Evolutionary conservation across 1,140 invertebrate genomes (phyloP), one percentile per base, ranked within the genome.

Genomic region (Drosophila setifemur): DNA sequence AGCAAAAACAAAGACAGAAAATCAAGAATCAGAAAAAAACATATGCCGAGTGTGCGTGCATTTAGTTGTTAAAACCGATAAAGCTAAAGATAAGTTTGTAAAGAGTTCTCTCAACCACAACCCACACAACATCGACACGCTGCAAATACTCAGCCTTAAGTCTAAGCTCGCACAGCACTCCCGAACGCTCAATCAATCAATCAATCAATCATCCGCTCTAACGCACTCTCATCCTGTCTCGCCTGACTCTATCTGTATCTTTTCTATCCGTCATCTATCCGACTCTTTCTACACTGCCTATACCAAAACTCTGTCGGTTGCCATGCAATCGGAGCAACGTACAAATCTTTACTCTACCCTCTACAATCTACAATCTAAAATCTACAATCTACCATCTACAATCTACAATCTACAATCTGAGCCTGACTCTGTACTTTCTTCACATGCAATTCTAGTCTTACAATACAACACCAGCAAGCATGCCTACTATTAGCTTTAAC

Each of bases 371-470:
- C 26, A 61, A 48, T 28, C 31, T 52, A 29, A 12, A 7, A 29
- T 54, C 4, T 68, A 50, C 25, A 31, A 61, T 61, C 60, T 39
- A 16, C 44, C 43, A 48, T 28, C 31, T 52, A 29, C 12, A 7
- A 29, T 54, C 4, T 68, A 50, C 25, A 31, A 42, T 68, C 21
- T 21, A 16, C 39, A 3, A 23, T 64, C 52, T 48, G n/a, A n/a
- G n/a, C n/a, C n/a, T n/a, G n/a, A 25, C 37, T 18, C 64, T 67
- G 37, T 37, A 37, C 12, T 35, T 74, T 50, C 53, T 87, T 74
- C 79, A 78, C 82, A 86, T 83, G 76, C 73, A 87, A 86, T 86
- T 86, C 81, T 86, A 86, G 75, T 87, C 82, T 86, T 87, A 81
- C 42, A 72, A 79, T 75, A 85, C 79, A 71, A 61, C 58, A 79